These are phyloP conservation scores for Cantharis flavilabris DNA, from an alignment of 2,888 invertebrate genomes.

Conservation along the genomic window DNA sequence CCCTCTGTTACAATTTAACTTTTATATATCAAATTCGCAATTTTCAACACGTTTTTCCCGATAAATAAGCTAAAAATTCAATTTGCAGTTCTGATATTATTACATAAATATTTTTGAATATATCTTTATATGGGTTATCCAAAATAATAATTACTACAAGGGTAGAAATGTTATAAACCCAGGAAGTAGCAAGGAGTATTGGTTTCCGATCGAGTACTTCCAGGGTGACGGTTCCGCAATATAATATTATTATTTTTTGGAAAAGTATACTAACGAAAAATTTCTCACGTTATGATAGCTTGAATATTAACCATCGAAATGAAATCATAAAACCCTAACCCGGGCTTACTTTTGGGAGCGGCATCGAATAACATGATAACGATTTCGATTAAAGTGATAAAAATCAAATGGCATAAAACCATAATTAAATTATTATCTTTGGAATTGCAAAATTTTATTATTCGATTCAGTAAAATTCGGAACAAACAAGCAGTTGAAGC, in stretches of 20 bases:
- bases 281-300: background rate
- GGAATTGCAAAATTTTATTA: background rate
- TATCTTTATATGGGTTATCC: background rate
- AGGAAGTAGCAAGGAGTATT: background rate
- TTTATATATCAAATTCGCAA: background rate
- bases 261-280: background rate
- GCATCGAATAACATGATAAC: background rate
- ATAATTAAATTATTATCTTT: background rate
- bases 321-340: background rate
- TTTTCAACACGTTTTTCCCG: background rate
- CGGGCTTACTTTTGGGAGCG: background rate
- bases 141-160: background rate
- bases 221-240: background rate
- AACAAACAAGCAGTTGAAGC: background rate
- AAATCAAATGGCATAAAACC: background rate
- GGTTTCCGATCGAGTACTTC: background rate
- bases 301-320: background rate
- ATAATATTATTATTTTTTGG: background rate
- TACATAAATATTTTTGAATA: background rate
- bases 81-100: background rate
- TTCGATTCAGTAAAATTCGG: background rate
- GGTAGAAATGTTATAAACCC: background rate
- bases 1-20: background rate
- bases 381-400: background rate
- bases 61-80: background rate